Base-by-base conservation (phyloP, 2,888 invertebrate species). In the Torymus aiolomorphi region DNA sequence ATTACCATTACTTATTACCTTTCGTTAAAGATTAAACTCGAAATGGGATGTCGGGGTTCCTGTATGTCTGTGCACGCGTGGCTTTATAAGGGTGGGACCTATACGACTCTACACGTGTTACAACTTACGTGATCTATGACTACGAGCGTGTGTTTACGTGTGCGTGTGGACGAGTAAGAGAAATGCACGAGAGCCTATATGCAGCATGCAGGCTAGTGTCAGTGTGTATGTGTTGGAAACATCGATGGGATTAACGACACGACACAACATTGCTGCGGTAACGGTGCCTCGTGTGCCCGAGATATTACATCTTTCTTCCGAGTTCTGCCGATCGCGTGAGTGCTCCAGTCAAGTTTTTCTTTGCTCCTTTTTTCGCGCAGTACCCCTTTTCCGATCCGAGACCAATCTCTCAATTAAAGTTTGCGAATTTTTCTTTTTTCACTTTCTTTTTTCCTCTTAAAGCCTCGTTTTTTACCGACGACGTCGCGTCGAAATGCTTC, bases 311-410 rank as follows among this genome's bases (percentile, higher is more conserved):
- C 8, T 42, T 42, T 42, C 42, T 42, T 42, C 42, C 42, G 8
- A 42, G 8, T 42, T 49, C 42, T 59, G n/a, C 31, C 16, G 18
- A 14, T 59, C 24, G 65, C 67, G 67, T 67, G 49, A 74, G 67
- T 24, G 24, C 42, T 71, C 20, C 49, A 52, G 51, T 56, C 66
- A 57, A 57, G 57, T 62, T 67, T 72, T 42, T 61, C 14, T 14
- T 10, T 54, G 11, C 10, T 14, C 24, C 12, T 65, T 49, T 14
- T 16, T 24, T 65, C 10, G 18, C 13, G 12, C 18, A 82, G 80
- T 83, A 83, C 83, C 84, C 85, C 83, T 83, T 83, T 82, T 85
- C 83, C 80, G 83, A 84, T 85, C 84, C 83, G 83, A 84, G 83
- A 83, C 85, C 83, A 84, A 74, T 81, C n/a, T 81, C n/a, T 20